phyloP scores from a whole-genome alignment of 1,140 invertebrate species.

The Drosophila leontia region DNA sequence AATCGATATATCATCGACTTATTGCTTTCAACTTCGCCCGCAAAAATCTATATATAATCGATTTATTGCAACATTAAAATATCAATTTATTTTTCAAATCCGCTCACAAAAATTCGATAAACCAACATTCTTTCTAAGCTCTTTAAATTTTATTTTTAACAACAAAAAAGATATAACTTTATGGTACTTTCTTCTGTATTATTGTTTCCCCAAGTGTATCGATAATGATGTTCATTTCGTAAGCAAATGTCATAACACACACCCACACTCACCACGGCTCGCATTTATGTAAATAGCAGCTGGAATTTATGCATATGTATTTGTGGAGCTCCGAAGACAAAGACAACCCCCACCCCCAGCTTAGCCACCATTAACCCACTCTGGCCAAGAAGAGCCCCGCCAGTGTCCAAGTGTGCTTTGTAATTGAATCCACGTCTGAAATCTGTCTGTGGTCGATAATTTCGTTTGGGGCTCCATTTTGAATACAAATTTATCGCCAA shows the following conservation, averaged over 20 bases:
- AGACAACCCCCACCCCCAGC: constrained; percentile 27
- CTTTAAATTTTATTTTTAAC: too few species aligned
- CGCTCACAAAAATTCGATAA: too few species aligned
- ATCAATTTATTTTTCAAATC: too few species aligned
- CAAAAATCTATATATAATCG: too few species aligned
- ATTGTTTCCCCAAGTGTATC: not conserved
- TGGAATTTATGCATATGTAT: constrained; percentile 66
- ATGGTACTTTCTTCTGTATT: too few species aligned
- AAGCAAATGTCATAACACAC: constrained; percentile 76
- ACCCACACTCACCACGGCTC: not conserved
- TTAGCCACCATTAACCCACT: not conserved
- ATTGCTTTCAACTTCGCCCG: too few species aligned
- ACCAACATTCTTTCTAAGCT: not conserved
- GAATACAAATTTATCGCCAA: constrained; percentile 72
- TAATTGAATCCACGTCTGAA: constrained; percentile 82
- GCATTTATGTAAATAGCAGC: constrained; percentile 63
- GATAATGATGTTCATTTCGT: constrained; percentile 78
- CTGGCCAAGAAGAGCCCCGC: constrained; percentile 12
- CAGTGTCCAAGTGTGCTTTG: constrained; percentile 59
- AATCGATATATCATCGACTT: too few species aligned
- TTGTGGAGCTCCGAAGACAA: constrained; percentile 52
- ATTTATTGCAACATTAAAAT: too few species aligned
- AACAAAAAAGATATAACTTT: too few species aligned
- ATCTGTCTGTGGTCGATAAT: constrained; percentile 81
- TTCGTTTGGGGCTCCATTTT: constrained; percentile 72